Percentiles rank a stretch among this genome's conserved stretches.
Evolutionary conservation across 2,113 vertebrate genomes (phyloP).

Genomic region (Scomber scombrus): DNA sequence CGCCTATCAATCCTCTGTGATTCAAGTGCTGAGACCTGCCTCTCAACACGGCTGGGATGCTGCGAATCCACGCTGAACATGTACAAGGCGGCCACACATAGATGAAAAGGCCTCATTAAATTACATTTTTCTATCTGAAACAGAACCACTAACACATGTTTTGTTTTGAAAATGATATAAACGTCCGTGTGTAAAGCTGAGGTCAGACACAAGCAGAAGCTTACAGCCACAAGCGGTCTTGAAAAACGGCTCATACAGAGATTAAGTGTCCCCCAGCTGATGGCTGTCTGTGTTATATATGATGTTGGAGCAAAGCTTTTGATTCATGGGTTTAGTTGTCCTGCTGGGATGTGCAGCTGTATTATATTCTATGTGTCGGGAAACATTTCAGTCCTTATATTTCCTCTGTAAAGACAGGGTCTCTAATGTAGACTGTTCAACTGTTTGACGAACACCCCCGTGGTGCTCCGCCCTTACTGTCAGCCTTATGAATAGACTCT

Average conservation of each 20-base stretch:
- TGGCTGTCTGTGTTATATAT: conserved; percentile 80
- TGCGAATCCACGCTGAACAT: conserved; percentile 22
- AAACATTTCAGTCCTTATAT: conserved; percentile 73
- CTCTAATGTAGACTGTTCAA: conserved; percentile 49
- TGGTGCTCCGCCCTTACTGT: conserved; percentile 26
- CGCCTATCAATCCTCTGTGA: conserved; percentile 51
- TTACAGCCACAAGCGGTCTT: conserved; percentile 57
- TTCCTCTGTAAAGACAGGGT: conserved; percentile 59
- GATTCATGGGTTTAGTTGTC: conserved; percentile 76
- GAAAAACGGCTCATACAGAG: conserved; percentile 66
- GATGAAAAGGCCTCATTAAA: conserved; percentile 54
- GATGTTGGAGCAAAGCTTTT: conserved; percentile 67
- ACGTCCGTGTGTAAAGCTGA: conserved; percentile 42
- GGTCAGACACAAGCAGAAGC: conserved; percentile 68
- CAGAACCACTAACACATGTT: conserved; percentile 37
- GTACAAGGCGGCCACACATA: not conserved
- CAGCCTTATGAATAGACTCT: conserved; percentile 33
- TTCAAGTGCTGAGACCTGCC: conserved; percentile 60
- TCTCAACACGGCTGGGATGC: conserved; percentile 57
- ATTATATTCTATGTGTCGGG: conserved; percentile 68
- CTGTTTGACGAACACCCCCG: conserved; percentile 43
- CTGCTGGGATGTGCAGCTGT: conserved; percentile 73
- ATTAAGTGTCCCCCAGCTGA: conserved; percentile 76
- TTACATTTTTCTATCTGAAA: conserved; percentile 36
- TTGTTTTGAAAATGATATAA: conserved; percentile 66